Evolutionary conservation across 2,797 vertebrate species (phyloP).

Genomic region (Otolemur crassicaudatus): DNA sequence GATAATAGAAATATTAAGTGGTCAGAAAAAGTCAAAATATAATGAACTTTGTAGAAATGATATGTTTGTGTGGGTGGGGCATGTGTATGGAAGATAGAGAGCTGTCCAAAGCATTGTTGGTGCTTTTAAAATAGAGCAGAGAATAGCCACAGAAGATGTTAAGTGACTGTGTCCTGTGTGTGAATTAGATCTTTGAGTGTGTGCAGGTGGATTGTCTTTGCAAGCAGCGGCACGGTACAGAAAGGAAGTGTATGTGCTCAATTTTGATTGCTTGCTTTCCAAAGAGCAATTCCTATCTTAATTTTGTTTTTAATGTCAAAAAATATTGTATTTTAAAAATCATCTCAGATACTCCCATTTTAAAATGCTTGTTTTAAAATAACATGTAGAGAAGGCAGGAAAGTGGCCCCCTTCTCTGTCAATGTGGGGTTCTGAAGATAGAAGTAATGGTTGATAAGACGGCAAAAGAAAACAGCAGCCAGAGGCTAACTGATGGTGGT

Average conservation of each 20-base stretch:
- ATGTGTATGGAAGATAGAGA: not conserved
- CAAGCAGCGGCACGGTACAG: not conserved
- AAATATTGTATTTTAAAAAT: conserved; percentile 24
- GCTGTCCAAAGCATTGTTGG: not conserved
- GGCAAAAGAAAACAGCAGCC: not conserved
- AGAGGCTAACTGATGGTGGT: not conserved
- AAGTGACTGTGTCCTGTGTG: not conserved
- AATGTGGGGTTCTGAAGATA: not conserved
- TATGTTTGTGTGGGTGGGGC: not conserved
- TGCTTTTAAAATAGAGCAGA: not conserved
- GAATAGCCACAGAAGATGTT: not conserved
- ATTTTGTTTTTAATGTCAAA: conserved; percentile 10
- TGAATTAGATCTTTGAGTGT: not conserved
- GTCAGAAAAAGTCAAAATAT: not conserved
- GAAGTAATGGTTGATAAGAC: not conserved
- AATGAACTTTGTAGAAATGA: not conserved
- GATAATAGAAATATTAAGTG: not conserved
- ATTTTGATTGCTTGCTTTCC: conserved; percentile 17
- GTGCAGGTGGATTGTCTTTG: not conserved
- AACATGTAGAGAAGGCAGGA: not conserved
- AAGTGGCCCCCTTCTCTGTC: not conserved
- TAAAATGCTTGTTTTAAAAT: conserved; percentile 1
- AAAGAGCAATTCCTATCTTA: not conserved
- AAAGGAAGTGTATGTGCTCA: not conserved
- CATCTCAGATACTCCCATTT: not conserved